Conservation (phyloP, 2,888 invertebrate species). For the Papilio demoleus region DNA sequence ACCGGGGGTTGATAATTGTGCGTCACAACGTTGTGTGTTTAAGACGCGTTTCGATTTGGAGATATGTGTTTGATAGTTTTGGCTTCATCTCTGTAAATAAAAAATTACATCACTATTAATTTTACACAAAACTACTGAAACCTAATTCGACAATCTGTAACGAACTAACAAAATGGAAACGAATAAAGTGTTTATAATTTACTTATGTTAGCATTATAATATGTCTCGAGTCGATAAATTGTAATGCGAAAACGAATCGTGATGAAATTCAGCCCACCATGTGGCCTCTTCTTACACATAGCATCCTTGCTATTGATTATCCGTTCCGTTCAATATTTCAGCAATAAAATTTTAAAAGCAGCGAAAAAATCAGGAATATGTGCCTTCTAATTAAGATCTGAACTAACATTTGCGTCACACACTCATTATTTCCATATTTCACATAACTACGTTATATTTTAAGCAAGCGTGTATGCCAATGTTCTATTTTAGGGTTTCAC, state of each 20-base stretch:
- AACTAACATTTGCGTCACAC: conserved; percentile 37
- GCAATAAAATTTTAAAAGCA: conserved; percentile 18
- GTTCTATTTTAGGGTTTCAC: conserved; percentile 36
- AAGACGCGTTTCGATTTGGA: conserved; percentile 65
- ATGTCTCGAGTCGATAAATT: neutral
- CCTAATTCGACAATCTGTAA: neutral
- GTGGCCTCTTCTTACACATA: conserved; percentile 51
- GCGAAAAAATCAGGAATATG: conserved; percentile 14
- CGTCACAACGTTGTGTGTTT: conserved; percentile 76
- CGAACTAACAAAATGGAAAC: neutral
- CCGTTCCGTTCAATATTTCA: conserved; percentile 54
- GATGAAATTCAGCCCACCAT: conserved; percentile 18
- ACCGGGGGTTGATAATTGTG: conserved; percentile 61
- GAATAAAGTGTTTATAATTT: neutral
- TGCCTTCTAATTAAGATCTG: conserved; percentile 15
- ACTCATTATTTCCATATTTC: conserved; percentile 30
- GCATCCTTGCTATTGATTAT: conserved; percentile 63
- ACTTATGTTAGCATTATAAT: neutral
- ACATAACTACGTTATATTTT: conserved; percentile 39
- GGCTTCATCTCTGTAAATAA: conserved; percentile 78
- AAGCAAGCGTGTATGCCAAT: conserved; percentile 35
- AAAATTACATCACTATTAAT: conserved; percentile 21
- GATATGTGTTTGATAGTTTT: conserved; percentile 62
- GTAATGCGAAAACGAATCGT: conserved; percentile 1
- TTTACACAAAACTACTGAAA: neutral